These are phyloP conservation scores for Contarinia nasturtii DNA, from an alignment of 1,140 invertebrate genomes.

Conservation along the genomic window DNA sequence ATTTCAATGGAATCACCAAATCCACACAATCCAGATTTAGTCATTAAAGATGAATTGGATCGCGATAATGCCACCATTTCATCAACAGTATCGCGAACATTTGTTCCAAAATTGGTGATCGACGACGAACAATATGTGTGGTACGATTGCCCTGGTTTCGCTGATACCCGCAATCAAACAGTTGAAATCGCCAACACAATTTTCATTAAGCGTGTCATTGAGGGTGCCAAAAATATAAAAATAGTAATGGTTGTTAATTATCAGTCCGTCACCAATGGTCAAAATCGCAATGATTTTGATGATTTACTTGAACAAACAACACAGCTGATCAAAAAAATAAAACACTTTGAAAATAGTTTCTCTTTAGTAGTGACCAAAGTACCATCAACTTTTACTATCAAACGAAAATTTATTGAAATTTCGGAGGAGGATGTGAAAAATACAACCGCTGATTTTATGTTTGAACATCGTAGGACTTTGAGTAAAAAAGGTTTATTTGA, in stretches of 20 bases:
- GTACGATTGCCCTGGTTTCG: not conserved
- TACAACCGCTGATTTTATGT: not conserved
- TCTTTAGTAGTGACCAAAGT: not conserved
- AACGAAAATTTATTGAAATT: not conserved
- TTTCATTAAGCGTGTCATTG: not conserved
- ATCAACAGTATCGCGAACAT: not conserved
- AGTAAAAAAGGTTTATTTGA: not conserved
- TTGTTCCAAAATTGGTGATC: not conserved
- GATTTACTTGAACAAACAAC: not conserved
- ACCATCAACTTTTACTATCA: not conserved
- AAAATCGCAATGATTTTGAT: not conserved
- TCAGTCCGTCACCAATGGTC: not conserved
- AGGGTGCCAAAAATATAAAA: not conserved
- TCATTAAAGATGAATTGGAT: not conserved
- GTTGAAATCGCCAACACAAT: not conserved
- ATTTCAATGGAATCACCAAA: not conserved
- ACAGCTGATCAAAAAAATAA: not conserved
- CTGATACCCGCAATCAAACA: not conserved
- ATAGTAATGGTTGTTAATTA: not conserved
- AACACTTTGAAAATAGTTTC: not conserved
- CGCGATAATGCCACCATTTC: not conserved
- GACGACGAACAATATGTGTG: not conserved
- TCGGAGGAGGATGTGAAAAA: not conserved
- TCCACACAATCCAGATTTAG: not conserved
- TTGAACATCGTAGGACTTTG: not conserved